Conservation (phyloP, 2,888 invertebrate species). For the Caenorhabditis sinica region DNA sequence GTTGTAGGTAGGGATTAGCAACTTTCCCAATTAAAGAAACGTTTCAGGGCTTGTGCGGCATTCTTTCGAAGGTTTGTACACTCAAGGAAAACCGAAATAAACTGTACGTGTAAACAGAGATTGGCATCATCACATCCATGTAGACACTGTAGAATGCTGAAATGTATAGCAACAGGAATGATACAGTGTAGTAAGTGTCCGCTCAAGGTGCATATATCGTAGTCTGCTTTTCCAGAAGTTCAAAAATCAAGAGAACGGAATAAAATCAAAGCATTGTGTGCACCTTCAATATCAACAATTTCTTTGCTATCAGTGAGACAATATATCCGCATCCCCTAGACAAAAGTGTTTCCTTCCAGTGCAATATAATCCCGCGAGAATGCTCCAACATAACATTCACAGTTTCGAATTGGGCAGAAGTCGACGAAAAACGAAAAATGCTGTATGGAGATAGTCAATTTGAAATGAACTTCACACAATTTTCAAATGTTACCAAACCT, state of each 20-base stretch:
- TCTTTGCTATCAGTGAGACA: constrained; percentile 40
- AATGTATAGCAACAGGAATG: constrained; percentile 50
- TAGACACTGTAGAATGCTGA: constrained; percentile 54
- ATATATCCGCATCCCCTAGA: background rate
- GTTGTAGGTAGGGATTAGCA: constrained; percentile 34
- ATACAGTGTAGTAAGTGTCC: constrained; percentile 46
- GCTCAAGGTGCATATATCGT: background rate
- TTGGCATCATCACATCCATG: constrained; percentile 43
- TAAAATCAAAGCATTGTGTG: constrained; percentile 2
- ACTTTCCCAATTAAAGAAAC: background rate
- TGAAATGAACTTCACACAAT: constrained; percentile 38
- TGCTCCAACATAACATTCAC: constrained; percentile 42
- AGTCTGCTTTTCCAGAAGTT: constrained; percentile 34
- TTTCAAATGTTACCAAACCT: constrained; percentile 6
- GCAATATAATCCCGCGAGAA: constrained; percentile 34
- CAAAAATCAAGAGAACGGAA: constrained; percentile 45
- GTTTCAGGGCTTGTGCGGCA: constrained; percentile 49
- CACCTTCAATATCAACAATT: constrained; percentile 2
- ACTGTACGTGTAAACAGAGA: constrained; percentile 39
- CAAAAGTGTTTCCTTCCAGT: constrained; percentile 3
- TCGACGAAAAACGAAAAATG: constrained; percentile 23
- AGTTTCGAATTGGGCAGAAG: constrained; percentile 23
- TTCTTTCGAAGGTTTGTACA: constrained; percentile 52
- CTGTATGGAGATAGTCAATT: constrained; percentile 33
- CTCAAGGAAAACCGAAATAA: constrained; percentile 30